These are phyloP conservation scores for Chouioia cunea DNA, from an alignment of 2,888 invertebrate species.

Conservation along the genomic window DNA sequence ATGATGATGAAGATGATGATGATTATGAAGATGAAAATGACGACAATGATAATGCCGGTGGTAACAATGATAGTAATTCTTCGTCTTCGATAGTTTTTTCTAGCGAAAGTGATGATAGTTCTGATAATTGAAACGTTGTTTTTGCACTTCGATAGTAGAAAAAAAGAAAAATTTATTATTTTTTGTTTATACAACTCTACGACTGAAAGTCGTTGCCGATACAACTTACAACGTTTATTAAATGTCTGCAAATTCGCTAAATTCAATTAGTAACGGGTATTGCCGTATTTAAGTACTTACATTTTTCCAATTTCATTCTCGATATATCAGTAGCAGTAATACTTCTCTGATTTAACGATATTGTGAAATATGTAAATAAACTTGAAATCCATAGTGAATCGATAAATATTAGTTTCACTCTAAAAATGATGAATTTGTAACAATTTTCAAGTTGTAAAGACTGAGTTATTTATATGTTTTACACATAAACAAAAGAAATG, in stretches of 20 bases:
- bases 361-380: slow-evolving; percentile 22
- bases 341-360: slow-evolving; percentile 1
- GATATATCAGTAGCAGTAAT: slow-evolving; percentile 16
- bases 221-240: background rate
- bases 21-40: slow-evolving; percentile 15
- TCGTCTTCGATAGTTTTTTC: slow-evolving; percentile 23
- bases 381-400: slow-evolving; percentile 18
- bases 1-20: slow-evolving; percentile 25
- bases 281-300: background rate
- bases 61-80: slow-evolving; percentile 18
- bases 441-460: slow-evolving; percentile 35
- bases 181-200: slow-evolving; percentile 6
- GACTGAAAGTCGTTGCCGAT: slow-evolving; percentile 31
- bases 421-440: slow-evolving; percentile 2
- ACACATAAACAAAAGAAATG: slow-evolving; percentile 25
- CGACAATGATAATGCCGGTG: slow-evolving; percentile 25
- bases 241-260: slow-evolving; percentile 19
- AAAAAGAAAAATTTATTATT: slow-evolving; percentile 11
- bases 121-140: slow-evolving; percentile 30
- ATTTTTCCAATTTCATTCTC: background rate
- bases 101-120: slow-evolving; percentile 39
- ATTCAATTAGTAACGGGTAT: background rate
- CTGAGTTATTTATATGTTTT: slow-evolving; percentile 38
- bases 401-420: slow-evolving; percentile 21
- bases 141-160: background rate